A percentile compares a stretch with the other conserved stretches of the same genome.
Conservation (phyloP, 1,140 invertebrate species). For the Heliconius melpomene region DNA sequence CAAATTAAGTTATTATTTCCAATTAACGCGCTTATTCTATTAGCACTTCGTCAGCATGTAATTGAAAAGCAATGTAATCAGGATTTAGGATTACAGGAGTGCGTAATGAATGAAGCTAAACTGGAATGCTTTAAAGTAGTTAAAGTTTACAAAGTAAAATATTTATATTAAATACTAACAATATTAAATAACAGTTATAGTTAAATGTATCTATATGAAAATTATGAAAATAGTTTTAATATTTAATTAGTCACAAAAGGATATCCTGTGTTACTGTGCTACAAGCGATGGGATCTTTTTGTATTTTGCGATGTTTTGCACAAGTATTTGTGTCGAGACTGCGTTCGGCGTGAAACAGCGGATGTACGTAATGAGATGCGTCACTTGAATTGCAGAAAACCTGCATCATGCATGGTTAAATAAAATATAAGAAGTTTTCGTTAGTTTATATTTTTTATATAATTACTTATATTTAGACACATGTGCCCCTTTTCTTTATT, state of each 20-base stretch:
- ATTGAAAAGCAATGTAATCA: neutral
- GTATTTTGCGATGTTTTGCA: constrained; percentile 49
- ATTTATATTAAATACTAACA: too few species aligned
- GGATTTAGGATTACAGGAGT: too few species aligned
- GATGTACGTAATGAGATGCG: constrained; percentile 59
- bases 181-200: neutral
- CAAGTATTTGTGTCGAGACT: constrained; percentile 47
- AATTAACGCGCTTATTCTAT: neutral
- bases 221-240: neutral
- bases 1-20: neutral
- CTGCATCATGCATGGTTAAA: constrained; percentile 17
- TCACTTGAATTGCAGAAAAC: constrained; percentile 45
- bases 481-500: too few species aligned
- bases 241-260: neutral
- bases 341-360: constrained; percentile 45
- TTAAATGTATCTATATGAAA: neutral
- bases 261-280: neutral
- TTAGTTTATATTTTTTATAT: too few species aligned
- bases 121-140: neutral
- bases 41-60: neutral
- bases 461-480: too few species aligned
- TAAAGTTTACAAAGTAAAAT: neutral
- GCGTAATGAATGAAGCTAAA: too few species aligned
- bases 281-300: constrained; percentile 48
- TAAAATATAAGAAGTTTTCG: neutral